Evolutionary conservation across 2,113 vertebrate species (phyloP).

Genomic region (Steatornis caripensis): DNA sequence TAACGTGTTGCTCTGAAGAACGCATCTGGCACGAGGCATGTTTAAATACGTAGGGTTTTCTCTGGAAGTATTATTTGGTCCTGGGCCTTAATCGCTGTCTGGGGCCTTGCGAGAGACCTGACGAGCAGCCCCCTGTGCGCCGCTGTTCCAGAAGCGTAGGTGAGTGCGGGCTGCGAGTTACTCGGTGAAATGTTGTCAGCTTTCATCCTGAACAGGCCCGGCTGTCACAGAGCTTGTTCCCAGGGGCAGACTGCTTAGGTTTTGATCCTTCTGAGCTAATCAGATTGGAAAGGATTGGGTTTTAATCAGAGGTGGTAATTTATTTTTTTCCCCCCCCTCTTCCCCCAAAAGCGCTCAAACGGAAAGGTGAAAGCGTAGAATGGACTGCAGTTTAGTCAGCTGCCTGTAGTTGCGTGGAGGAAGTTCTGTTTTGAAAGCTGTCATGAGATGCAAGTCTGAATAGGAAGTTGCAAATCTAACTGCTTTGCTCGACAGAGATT

Average conservation of each 20-base stretch:
- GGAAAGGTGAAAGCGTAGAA: fast-evolving
- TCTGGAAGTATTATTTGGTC: neutral
- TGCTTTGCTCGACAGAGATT: neutral
- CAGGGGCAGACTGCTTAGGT: neutral
- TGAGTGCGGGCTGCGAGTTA: neutral
- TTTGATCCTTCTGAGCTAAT: neutral
- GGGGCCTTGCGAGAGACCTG: neutral
- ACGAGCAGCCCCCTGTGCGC: neutral
- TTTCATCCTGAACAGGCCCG: fast-evolving
- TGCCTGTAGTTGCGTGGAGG: neutral
- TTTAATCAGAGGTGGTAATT: neutral
- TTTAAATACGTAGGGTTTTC: neutral
- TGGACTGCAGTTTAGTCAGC: neutral
- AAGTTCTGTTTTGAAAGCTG: neutral
- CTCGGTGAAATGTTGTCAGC: fast-evolving
- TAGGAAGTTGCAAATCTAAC: neutral
- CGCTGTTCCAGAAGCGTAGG: neutral
- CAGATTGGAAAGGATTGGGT: neutral
- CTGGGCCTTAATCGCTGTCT: neutral
- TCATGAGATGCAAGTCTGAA: neutral
- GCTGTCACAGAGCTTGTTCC: neutral
- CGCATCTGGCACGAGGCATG: fast-evolving
- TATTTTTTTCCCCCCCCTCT: neutral
- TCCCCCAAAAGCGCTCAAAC: fast-evolving
- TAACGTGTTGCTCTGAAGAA: fast-evolving